phyloP scores from a whole-genome alignment of 1,140 invertebrate genomes.

The Fopius arisanus region DNA sequence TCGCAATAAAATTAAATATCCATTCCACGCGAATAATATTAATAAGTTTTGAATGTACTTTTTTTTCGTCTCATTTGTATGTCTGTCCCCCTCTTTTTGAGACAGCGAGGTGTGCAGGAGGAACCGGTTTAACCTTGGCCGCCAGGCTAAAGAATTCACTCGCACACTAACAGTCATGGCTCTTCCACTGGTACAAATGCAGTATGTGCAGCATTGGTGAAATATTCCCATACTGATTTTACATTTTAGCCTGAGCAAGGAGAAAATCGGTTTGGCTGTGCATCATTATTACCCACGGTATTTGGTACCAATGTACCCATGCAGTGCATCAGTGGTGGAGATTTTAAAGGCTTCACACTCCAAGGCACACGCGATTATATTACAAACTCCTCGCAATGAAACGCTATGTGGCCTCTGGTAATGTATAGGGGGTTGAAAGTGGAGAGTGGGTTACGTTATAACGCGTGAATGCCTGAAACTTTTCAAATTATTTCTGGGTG shows the following conservation, averaged over 20 bases:
- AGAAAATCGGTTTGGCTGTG: too few species aligned
- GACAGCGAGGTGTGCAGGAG: conserved; percentile 24
- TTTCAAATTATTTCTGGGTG: conserved; percentile 49
- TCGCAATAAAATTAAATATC: conserved; percentile 33
- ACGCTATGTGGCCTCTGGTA: conserved; percentile 9
- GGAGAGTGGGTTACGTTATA: neutral
- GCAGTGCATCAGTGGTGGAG: neutral
- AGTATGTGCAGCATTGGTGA: neutral
- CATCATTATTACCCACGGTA: too few species aligned
- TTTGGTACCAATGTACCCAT: neutral
- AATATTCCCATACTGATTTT: neutral
- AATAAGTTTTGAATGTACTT: conserved; percentile 24
- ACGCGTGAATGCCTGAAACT: conserved; percentile 40
- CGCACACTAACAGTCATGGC: neutral
- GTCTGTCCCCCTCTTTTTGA: neutral
- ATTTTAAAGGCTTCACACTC: conserved; percentile 23
- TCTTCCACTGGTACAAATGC: neutral
- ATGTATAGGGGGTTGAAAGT: neutral
- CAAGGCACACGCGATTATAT: conserved; percentile 30
- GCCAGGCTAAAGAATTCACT: conserved; percentile 17
- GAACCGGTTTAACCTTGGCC: conserved; percentile 31
- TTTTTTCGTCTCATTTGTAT: neutral
- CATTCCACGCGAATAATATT: conserved; percentile 28
- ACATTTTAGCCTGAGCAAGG: neutral
- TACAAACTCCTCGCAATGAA: conserved; percentile 30